These are phyloP conservation scores for Squalus acanthias DNA, from an alignment of 2,797 vertebrate genomes.

Conservation along the genomic window DNA sequence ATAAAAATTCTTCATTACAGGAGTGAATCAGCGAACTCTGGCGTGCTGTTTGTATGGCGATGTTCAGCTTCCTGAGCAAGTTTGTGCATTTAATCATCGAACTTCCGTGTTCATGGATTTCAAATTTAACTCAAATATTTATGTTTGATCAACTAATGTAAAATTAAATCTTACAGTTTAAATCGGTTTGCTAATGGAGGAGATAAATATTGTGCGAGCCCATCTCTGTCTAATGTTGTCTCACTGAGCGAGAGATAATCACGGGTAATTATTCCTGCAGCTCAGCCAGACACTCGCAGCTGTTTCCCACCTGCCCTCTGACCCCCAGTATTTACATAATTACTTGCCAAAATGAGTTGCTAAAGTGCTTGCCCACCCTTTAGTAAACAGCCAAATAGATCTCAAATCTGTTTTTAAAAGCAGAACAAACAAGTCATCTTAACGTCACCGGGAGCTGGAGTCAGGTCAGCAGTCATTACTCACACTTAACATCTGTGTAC, in stretches of 20 bases:
- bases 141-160: constrained; percentile 33
- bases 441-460: constrained; percentile 47
- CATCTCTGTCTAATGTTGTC: background rate
- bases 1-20: background rate
- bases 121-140: constrained; percentile 26
- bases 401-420: constrained; percentile 47
- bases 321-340: constrained; percentile 51
- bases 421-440: constrained; percentile 48
- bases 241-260: background rate
- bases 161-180: constrained; percentile 17
- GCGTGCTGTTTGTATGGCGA: background rate
- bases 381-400: constrained; percentile 44
- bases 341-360: constrained; percentile 44
- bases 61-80: background rate
- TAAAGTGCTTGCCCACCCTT: constrained; percentile 38
- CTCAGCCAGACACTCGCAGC: constrained; percentile 48
- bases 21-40: background rate
- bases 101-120: background rate
- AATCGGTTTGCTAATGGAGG: background rate
- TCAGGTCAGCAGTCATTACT: constrained; percentile 27
- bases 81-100: background rate
- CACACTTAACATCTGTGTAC: constrained; percentile 48
- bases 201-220: constrained; percentile 5
- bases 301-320: constrained; percentile 43
- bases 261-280: constrained; percentile 49